phyloP scores from a whole-genome alignment of 2,888 invertebrate species.

The Xestia xanthographa region DNA sequence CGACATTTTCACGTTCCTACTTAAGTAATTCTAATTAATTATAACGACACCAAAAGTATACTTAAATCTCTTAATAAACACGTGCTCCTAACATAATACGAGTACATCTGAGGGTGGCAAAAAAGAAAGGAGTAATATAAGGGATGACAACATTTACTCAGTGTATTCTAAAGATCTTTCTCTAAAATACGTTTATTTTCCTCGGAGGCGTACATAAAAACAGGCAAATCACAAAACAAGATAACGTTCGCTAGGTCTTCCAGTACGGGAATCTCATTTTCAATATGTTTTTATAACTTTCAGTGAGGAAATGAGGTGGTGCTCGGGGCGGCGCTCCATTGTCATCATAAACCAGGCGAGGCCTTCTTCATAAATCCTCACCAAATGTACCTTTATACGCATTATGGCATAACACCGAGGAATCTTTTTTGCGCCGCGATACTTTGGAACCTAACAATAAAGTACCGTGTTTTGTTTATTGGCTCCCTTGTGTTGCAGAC shows the following conservation, averaged over 20 bases:
- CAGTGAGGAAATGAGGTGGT: constrained; percentile 90
- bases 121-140: constrained; percentile 55
- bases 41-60: constrained; percentile 72
- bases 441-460: constrained; percentile 85
- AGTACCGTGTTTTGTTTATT: constrained; percentile 76
- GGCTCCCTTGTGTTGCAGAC: constrained; percentile 58
- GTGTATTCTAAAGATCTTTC: constrained; percentile 73
- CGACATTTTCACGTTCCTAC: constrained; percentile 76
- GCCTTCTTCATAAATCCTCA: constrained; percentile 89
- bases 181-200: constrained; percentile 85
- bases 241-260: constrained; percentile 88
- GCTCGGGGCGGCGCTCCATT: constrained; percentile 86
- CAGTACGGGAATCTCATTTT: constrained; percentile 89
- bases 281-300: constrained; percentile 91
- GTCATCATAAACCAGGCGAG: constrained; percentile 89
- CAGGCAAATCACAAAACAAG: constrained; percentile 89
- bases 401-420: constrained; percentile 87
- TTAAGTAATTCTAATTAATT: constrained; percentile 76
- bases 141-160: constrained; percentile 65
- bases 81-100: constrained; percentile 55
- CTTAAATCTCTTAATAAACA: constrained; percentile 66
- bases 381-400: constrained; percentile 89
- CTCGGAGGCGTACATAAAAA: constrained; percentile 85
- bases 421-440: constrained; percentile 79
- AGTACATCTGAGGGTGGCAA: constrained; percentile 43